These are phyloP conservation scores for Athalia rosae DNA, from an alignment of 2,888 invertebrate species.

Conservation along the genomic window DNA sequence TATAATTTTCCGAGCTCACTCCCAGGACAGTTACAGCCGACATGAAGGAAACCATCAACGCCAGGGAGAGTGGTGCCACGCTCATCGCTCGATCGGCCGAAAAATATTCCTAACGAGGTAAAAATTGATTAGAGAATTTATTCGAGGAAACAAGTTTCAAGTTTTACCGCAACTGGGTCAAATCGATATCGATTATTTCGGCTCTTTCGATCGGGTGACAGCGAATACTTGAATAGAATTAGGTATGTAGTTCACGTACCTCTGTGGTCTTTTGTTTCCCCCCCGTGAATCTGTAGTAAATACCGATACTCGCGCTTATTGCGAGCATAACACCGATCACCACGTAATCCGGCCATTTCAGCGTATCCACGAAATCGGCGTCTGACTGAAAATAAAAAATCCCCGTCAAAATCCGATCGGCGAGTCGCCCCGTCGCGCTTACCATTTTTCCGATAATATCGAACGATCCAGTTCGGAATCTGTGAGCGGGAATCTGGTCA, in stretches of 20 bases:
- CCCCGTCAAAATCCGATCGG: not conserved
- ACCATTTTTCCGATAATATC: too few relatives aligned
- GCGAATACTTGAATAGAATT: not conserved
- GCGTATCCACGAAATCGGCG: slow-evolving; percentile 31
- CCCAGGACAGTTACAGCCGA: slow-evolving; percentile 93
- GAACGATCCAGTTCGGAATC: too few relatives aligned
- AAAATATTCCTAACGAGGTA: slow-evolving; percentile 83
- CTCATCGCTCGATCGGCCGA: slow-evolving; percentile 89
- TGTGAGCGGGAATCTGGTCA: too few relatives aligned
- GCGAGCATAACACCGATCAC: slow-evolving; percentile 83
- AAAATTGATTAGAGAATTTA: not conserved
- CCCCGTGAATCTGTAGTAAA: slow-evolving; percentile 91
- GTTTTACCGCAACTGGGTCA: too few relatives aligned
- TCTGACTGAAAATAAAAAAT: slow-evolving; percentile 32
- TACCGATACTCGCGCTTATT: slow-evolving; percentile 85
- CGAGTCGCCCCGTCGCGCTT: too few relatives aligned
- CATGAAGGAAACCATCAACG: slow-evolving; percentile 95
- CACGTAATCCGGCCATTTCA: slow-evolving; percentile 80
- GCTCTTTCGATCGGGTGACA: not conserved
- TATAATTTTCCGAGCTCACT: slow-evolving; percentile 91
- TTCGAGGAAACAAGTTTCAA: too few relatives aligned
- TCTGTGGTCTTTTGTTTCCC: slow-evolving; percentile 89
- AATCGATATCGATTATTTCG: not conserved
- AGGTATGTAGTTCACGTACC: slow-evolving; percentile 71
- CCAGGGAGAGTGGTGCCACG: slow-evolving; percentile 87